Evolutionary conservation across 1,140 invertebrate genomes (phyloP).

Genomic region (Nixonia krombeini): DNA sequence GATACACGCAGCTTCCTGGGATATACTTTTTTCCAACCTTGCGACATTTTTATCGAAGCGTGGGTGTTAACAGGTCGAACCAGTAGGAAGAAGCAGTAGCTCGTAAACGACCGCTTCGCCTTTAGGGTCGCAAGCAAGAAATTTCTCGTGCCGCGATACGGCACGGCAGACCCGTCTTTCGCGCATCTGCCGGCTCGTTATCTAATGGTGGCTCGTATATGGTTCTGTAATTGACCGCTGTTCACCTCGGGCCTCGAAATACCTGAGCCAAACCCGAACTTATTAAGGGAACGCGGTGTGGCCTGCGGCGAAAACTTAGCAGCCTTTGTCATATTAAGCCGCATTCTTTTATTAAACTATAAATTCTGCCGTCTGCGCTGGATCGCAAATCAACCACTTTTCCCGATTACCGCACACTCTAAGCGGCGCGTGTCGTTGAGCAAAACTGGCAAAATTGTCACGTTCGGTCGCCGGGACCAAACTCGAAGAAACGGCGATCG

Average conservation of each 20-base stretch:
- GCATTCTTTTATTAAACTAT: constrained; percentile 25
- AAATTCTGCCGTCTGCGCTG: too few relatives aligned
- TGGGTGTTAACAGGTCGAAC: too few relatives aligned
- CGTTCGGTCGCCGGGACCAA: too few relatives aligned
- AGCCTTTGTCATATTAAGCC: constrained; percentile 42
- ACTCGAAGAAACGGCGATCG: too few relatives aligned
- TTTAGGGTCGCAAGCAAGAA: constrained; percentile 31
- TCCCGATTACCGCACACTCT: too few relatives aligned
- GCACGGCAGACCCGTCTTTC: constrained; percentile 10
- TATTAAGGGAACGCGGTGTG: constrained; percentile 50
- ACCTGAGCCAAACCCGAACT: constrained; percentile 55
- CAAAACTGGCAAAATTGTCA: too few relatives aligned
- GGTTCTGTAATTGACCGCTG: constrained; percentile 64
- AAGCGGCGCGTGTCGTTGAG: too few relatives aligned
- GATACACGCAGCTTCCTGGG: too few relatives aligned
- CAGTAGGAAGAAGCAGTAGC: constrained; percentile 19
- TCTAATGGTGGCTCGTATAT: constrained; percentile 68
- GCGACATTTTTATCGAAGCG: too few relatives aligned
- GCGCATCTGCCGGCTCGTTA: constrained; percentile 67
- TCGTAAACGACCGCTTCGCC: constrained; percentile 13
- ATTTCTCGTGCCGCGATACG: constrained; percentile 27
- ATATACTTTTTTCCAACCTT: too few relatives aligned
- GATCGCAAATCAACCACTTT: too few relatives aligned
- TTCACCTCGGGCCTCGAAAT: constrained; percentile 55
- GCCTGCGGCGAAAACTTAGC: constrained; percentile 28